Base-by-base conservation (phyloP, 2,113 vertebrate species). In the Sinocyclocheilus maitianheensis region DNA sequence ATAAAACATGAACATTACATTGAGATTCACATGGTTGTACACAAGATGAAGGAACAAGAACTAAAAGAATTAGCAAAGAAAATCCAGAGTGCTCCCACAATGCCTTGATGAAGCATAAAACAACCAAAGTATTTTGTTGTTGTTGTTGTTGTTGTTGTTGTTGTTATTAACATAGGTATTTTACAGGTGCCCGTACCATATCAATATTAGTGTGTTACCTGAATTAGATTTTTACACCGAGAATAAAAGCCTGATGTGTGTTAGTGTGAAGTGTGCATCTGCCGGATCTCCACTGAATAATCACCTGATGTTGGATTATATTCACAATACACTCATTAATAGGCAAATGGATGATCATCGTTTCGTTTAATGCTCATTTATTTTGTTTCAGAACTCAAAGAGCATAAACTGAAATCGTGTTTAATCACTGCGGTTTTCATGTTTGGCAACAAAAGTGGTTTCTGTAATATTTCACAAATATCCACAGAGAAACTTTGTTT, bases 51-150 rank as follows among this genome's bases (percentile, higher is more conserved):
- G 8, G 40, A 46, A 24, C 67, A 83, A 37, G 90, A 91, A 85
- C 88, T 92, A 93, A 92, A 91, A 88, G 91, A 91, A 84, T 90
- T 85, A 85, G 86, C 85, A 46, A 69, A 40, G 24, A 30, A 76
- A 51, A 87, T 22, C 60, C 72, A 78, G 83, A 43, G 13, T 81
- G 80, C 93, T 91, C 92, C 94, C 94, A 96, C 96, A 95, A 95
- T 95, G 95, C 95, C 94, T 95, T 95, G 93, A 94, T 95, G 94
- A 95, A 94, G 95, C 96, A 97, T 96, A 95, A 97, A 96, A 96
- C 96, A 95, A 96, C 95, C 95, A 96, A 96, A 98, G 97, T 97
- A 97, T 97, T 96, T 94, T n/a, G n/a, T n/a, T 96, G 26, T 26
- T 26, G 26, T 26, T 26, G 26, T 26, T 26, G 26, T 95, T 96